Evolutionary conservation across 2,797 vertebrate species (phyloP), one percentile per base, ranked within the genome.

Genomic region (Myotis findleyi): DNA sequence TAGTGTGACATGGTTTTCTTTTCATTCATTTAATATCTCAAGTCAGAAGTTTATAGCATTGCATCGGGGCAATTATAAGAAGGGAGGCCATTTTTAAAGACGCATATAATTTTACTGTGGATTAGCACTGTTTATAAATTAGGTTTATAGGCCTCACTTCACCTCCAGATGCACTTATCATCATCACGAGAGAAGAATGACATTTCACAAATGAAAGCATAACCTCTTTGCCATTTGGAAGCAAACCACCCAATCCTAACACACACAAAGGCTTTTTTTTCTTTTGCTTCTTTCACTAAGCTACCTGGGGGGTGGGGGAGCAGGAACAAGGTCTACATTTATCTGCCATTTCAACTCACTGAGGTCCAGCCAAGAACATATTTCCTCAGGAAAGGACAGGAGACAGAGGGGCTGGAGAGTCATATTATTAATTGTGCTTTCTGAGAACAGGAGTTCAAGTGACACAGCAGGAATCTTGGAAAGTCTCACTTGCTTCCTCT

Each of bases 1-100:
- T 96, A 93, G 72, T 93, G 83, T 97, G 94, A 93, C 72, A 7
- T 97, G 97, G 93, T 91, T 93, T 97, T 96, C 77, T 91, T 97
- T 91, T 95, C 95, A 96, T 82, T 71, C 80, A 94, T 93, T 96
- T 96, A 97, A 95, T 96, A 98, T 95, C 88, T 73, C 87, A 93
- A 97, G 77, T 94, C 96, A 87, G 84, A 90, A 94, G 21, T 94
- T 96, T 96, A 93, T 25, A 83, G 94, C 59, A 93, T 89, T 93
- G 79, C 53, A 87, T 95, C 71, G 73, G 85, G 75, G 79, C 71
- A 93, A 96, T 93, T 92, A 86, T 6, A 92, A 25, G 77, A 95
- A 90, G 51, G 77, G 30, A 95, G 51, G 59, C 27, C 94, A 93
- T 71, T 93, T 94, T 85, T 91, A 89, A 96, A 97, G 90, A 90